These are phyloP conservation scores for Nothobranchius kuhntae DNA, from an alignment of 2,113 vertebrate species.

Conservation along the genomic window DNA sequence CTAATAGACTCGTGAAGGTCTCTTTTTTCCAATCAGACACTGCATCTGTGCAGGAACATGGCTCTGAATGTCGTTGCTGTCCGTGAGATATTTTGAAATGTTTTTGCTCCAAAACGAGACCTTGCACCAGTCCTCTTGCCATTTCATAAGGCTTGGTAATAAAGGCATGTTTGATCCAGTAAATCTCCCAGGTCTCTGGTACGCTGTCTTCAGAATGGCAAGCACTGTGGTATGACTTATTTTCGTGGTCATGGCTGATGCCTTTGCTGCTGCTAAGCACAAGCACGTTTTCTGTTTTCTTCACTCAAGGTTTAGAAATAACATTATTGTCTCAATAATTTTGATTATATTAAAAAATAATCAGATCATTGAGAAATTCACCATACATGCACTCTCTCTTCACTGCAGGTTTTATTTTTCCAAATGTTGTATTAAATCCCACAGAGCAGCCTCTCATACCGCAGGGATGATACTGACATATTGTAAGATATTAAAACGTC, in stretches of 20 bases:
- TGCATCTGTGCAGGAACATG: constrained; percentile 3
- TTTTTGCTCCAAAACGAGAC: constrained; percentile 20
- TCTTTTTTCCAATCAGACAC: neutral
- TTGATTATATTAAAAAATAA: neutral
- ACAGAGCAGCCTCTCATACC: neutral
- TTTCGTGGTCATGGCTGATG: constrained; percentile 30
- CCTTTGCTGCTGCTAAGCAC: constrained; percentile 1
- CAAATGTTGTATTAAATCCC: neutral
- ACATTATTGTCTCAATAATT: neutral
- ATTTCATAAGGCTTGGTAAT: constrained; percentile 9
- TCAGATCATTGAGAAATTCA: neutral
- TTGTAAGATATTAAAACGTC: neutral
- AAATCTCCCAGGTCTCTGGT: constrained; percentile 17
- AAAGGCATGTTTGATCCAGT: constrained; percentile 17
- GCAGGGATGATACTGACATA: neutral
- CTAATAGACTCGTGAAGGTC: neutral
- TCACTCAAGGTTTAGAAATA: constrained; percentile 16
- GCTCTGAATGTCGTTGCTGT: constrained; percentile 13
- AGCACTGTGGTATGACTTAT: neutral
- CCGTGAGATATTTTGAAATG: constrained; percentile 33
- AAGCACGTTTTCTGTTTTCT: neutral
- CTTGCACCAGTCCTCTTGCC: constrained; percentile 27
- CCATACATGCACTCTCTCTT: neutral
- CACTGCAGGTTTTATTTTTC: neutral
- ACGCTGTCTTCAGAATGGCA: constrained; percentile 10